These are phyloP conservation scores for Uropetala carovei DNA, from an alignment of 2,888 invertebrate species.

Conservation along the genomic window DNA sequence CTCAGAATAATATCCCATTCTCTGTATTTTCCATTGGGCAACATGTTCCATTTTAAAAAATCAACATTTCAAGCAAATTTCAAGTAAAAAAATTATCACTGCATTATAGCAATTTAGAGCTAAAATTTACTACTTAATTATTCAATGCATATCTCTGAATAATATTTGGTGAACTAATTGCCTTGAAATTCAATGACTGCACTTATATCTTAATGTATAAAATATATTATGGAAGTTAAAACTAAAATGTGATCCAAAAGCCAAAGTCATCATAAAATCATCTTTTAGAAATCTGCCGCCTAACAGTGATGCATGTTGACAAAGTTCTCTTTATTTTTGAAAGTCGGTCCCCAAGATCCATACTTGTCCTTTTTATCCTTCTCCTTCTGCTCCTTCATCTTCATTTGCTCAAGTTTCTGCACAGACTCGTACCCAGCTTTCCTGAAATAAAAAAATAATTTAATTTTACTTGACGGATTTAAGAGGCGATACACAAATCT, in stretches of 20 bases:
- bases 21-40: constrained; percentile 51
- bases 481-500: no score
- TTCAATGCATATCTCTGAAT: no score
- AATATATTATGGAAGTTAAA: background rate
- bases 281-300: constrained; percentile 67
- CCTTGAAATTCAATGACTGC: background rate
- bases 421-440: constrained; percentile 72
- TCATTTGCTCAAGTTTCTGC: constrained; percentile 68
- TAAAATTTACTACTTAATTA: no score
- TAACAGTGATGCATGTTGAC: constrained; percentile 83
- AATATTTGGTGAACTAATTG: no score
- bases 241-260: background rate
- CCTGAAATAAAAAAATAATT: constrained; percentile 70
- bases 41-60: background rate
- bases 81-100: no score
- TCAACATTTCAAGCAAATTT: background rate
- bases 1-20: constrained; percentile 42
- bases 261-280: background rate
- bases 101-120: no score
- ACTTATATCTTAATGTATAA: background rate
- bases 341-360: constrained; percentile 74
- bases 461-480: no score
- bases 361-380: constrained; percentile 71
- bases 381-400: constrained; percentile 71
- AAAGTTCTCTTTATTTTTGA: constrained; percentile 86